phyloP scores from a whole-genome alignment of 2,888 invertebrate genomes.

The Hyposoter didymator region DNA sequence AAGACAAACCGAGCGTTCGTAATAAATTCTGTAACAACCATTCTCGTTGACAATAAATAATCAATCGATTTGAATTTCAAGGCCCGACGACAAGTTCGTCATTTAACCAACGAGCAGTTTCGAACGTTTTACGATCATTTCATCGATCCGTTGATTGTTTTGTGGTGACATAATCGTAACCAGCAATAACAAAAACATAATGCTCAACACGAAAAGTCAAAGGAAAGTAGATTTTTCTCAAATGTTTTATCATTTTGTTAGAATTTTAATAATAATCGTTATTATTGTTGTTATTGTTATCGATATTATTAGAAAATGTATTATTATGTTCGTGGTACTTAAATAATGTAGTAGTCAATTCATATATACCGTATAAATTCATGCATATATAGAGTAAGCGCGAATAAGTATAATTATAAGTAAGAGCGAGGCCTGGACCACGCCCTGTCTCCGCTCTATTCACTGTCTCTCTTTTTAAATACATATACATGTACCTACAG shows the following conservation, averaged over 20 bases:
- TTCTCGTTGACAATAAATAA: slow-evolving; percentile 30
- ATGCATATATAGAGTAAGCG: slow-evolving; percentile 51
- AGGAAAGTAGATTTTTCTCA: not conserved
- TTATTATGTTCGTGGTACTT: slow-evolving; percentile 32
- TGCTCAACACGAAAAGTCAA: not conserved
- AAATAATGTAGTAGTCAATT: slow-evolving; percentile 39
- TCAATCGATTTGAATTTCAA: slow-evolving; percentile 3
- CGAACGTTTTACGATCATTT: slow-evolving; percentile 6
- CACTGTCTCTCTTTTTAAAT: slow-evolving; percentile 73
- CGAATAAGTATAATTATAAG: slow-evolving; percentile 81
- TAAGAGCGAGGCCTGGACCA: slow-evolving; percentile 83
- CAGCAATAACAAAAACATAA: not conserved
- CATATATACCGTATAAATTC: slow-evolving; percentile 24
- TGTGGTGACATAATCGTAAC: slow-evolving; percentile 17
- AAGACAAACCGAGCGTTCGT: not conserved
- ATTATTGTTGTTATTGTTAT: slow-evolving; percentile 7
- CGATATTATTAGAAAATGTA: slow-evolving; percentile 4
- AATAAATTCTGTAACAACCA: slow-evolving; percentile 4
- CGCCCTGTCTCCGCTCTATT: slow-evolving; percentile 82
- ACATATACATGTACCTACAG: not conserved
- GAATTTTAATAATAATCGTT: not conserved
- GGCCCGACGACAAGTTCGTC: not conserved
- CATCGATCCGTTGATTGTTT: slow-evolving; percentile 32
- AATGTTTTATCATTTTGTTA: not conserved
- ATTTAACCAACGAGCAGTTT: not conserved